Base-by-base conservation (phyloP, 2,888 invertebrate genomes). In the Hololepta plana region DNA sequence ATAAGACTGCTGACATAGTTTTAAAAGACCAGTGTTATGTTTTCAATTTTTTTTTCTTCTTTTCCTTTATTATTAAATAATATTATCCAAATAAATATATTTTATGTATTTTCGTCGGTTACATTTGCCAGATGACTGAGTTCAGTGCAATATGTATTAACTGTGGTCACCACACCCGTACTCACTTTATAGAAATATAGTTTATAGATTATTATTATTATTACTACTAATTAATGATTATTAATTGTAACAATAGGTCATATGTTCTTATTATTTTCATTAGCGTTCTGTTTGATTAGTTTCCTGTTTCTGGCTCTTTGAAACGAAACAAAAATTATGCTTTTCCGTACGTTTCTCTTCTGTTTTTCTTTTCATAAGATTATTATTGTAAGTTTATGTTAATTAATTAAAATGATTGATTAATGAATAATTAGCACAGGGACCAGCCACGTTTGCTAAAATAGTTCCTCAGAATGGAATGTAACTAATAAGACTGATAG, bases 81-180 rank as follows among this genome's bases (percentile, higher is more conserved):
- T 25, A 25, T 15, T 26, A 29, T 12, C 15, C 13, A 12, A 20
- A 24, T 15, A 23, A 12, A 28, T 7, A 13, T 15, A n/a, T 48
- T 49, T 47, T 51, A 48, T 48, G 43, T 46, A 46, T 43, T 39
- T 40, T 17, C 26, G 37, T 38, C 38, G 33, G 32, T 34, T 32
- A 24, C 29, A 35, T 40, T 36, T 38, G 34, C 33, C 34, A 35
- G 38, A 43, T 46, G 50, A 52, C 50, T 52, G 49, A 52, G 45
- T 48, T 51, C 51, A 53, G 57, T 57, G 57, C 57, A 57, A 57
- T 57, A 57, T 51, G 40, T 47, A 46, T 45, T 45, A 43, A 45
- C 47, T 51, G 49, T 49, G 50, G 49, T 51, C 40, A 37, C 41
- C 44, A 30, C 34, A 44, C 46, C 48, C 50, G 50, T 50, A 51